Percentiles rank a stretch among this genome's conserved stretches.
These are phyloP conservation scores for Engraulis encrasicolus DNA, from an alignment of 2,113 vertebrate genomes.

Conservation along the genomic window DNA sequence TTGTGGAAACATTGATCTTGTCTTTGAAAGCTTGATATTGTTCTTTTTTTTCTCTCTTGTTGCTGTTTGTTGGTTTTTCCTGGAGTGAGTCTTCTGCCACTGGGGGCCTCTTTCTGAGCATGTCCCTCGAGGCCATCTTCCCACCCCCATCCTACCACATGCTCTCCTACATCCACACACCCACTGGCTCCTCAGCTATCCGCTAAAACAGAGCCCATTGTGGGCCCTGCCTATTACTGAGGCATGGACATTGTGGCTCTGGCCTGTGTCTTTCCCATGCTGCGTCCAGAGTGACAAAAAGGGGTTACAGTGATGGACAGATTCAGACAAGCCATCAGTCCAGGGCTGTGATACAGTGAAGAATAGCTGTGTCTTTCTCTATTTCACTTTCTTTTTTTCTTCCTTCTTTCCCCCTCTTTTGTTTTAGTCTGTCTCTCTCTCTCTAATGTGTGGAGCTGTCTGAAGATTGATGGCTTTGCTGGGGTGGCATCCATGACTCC, in stretches of 20 bases:
- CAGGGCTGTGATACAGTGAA: not conserved
- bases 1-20: not conserved
- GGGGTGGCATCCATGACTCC: not conserved
- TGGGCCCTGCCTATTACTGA: not conserved
- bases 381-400: no score
- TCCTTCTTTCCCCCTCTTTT: not conserved
- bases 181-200: not conserved
- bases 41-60: not conserved
- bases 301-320: not conserved
- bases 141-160: not conserved
- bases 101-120: not conserved
- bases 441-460: not conserved
- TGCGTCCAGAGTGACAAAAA: not conserved
- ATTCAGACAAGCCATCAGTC: not conserved
- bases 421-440: not conserved
- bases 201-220: not conserved
- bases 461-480: not conserved
- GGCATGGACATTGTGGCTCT: not conserved
- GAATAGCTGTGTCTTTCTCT: not conserved
- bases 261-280: no score
- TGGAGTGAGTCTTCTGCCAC: not conserved
- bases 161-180: not conserved
- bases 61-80: not conserved
- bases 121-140: not conserved
- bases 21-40: not conserved